Evolutionary conservation across 2,888 invertebrate genomes (phyloP), one percentile per base, ranked within the genome.

Genomic region (Noctua comes): DNA sequence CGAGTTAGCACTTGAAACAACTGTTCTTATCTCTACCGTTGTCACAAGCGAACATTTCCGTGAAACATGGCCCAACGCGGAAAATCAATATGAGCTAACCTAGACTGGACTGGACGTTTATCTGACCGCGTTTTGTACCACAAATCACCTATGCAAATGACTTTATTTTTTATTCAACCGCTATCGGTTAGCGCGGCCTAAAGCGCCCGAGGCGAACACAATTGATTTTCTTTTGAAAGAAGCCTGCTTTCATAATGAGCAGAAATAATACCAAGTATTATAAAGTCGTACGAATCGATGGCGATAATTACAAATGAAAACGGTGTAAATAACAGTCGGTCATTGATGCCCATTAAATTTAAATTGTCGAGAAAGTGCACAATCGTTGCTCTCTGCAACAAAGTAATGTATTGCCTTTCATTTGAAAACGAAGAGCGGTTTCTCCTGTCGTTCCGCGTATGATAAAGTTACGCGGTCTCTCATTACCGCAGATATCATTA

Each of bases 401-500:
- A 89, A 84, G 88, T 93, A 91, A 94, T 91, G 92, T 94, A 94
- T 95, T 93, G 91, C 92, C 94, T 95, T 95, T 95, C 95, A 93
- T 95, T 95, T 92, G 94, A 92, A 93, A 94, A 93, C 91, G 92
- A 93, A 93, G 93, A 93, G 91, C 89, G 90, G 88, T 96, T 95
- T 96, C 95, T 94, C 95, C 91, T 88, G 92, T 92, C 93, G 91
- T 91, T 92, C 92, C 92, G 92, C 93, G 89, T 94, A 94, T 95
- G 95, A 95, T 95, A 94, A 93, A 94, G 94, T 95, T 95, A 94
- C 95, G 92, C 88, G 89, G 92, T 90, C 91, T 95, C 94, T 93
- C 92, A 93, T 95, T 95, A 94, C 93, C 86, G 79, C 88, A 89
- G 93, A 93, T 95, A 94, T 93, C 92, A 93, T 94, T 94, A 93